A percentile compares a stretch with the other conserved stretches of the same genome.
Evolutionary conservation across 2,888 invertebrate genomes (phyloP).

Genomic region (Gerosis bhagava): DNA sequence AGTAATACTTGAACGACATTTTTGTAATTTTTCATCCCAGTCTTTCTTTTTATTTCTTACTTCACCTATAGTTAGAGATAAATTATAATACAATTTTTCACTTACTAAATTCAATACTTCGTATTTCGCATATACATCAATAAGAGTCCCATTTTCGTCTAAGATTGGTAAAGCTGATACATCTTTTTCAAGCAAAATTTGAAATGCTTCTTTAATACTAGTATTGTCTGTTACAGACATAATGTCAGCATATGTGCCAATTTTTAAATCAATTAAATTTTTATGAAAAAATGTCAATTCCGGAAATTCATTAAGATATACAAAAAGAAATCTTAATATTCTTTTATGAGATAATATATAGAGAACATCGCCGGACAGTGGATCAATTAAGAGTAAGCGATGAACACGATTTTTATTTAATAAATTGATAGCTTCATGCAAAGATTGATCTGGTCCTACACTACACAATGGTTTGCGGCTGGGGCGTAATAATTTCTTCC

Average conservation of each 20-base stretch:
- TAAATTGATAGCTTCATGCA: constrained; percentile 74
- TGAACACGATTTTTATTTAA: constrained; percentile 70
- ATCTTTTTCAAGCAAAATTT: constrained; percentile 69
- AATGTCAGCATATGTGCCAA: constrained; percentile 71
- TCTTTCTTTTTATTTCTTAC: constrained; percentile 94
- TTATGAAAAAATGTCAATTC: constrained; percentile 75
- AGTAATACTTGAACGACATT: constrained; percentile 93
- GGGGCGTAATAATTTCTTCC: constrained; percentile 68
- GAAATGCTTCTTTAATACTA: constrained; percentile 69
- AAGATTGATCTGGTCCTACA: constrained; percentile 68
- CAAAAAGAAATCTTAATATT: constrained; percentile 73
- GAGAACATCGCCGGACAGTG: constrained; percentile 65
- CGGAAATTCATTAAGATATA: constrained; percentile 75
- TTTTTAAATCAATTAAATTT: constrained; percentile 67
- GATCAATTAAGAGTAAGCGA: constrained; percentile 70
- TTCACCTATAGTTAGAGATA: constrained; percentile 92
- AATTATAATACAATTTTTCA: constrained; percentile 95
- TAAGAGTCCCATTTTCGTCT: constrained; percentile 63
- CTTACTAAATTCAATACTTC: constrained; percentile 90
- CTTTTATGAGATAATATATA: constrained; percentile 75
- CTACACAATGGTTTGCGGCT: constrained; percentile 67
- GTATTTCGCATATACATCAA: constrained; percentile 76
- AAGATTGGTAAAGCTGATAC: constrained; percentile 73
- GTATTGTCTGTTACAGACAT: constrained; percentile 66
- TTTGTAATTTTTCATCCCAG: constrained; percentile 96